Percentiles rank a stretch among this genome's conserved stretches.
Conservation (phyloP, 2,888 invertebrate genomes). For the Nymphalis urticae region DNA sequence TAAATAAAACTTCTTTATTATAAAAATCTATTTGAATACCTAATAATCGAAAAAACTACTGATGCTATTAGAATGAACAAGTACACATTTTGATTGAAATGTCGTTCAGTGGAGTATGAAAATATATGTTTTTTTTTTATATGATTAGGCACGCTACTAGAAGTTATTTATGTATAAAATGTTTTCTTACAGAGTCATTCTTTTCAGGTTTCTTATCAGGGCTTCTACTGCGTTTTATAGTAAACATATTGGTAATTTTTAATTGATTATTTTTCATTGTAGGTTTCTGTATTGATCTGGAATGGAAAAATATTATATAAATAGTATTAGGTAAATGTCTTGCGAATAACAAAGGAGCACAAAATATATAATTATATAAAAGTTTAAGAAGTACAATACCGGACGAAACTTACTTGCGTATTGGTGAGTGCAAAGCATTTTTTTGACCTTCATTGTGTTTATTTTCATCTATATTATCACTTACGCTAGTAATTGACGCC, state of each 20-base stretch:
- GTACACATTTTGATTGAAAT: too few relatives aligned
- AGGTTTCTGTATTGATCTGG: slow-evolving; percentile 11
- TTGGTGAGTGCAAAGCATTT: not conserved
- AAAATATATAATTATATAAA: not conserved
- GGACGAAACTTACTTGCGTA: not conserved
- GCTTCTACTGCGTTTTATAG: slow-evolving; percentile 54
- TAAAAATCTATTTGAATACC: too few relatives aligned
- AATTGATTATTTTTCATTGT: slow-evolving; percentile 46
- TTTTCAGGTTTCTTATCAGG: slow-evolving; percentile 37
- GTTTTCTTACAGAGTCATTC: slow-evolving; percentile 14
- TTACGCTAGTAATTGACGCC: not conserved
- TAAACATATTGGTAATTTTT: slow-evolving; percentile 57
- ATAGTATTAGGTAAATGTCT: too few relatives aligned
- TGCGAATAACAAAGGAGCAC: not conserved
- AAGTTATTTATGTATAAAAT: too few relatives aligned
- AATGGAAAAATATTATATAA: slow-evolving; percentile 1
- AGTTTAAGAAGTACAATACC: not conserved
- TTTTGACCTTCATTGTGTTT: not conserved
- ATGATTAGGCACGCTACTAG: too few relatives aligned
- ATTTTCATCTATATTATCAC: not conserved
- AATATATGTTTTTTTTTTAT: too few relatives aligned
- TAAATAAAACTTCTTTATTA: too few relatives aligned
- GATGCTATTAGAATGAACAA: too few relatives aligned
- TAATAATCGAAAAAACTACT: too few relatives aligned
- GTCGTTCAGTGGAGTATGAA: too few relatives aligned